A percentile compares a stretch with the other conserved stretches of the same genome.
Evolutionary conservation across 2,797 vertebrate genomes (phyloP).

Genomic region (Macropodus opercularis): DNA sequence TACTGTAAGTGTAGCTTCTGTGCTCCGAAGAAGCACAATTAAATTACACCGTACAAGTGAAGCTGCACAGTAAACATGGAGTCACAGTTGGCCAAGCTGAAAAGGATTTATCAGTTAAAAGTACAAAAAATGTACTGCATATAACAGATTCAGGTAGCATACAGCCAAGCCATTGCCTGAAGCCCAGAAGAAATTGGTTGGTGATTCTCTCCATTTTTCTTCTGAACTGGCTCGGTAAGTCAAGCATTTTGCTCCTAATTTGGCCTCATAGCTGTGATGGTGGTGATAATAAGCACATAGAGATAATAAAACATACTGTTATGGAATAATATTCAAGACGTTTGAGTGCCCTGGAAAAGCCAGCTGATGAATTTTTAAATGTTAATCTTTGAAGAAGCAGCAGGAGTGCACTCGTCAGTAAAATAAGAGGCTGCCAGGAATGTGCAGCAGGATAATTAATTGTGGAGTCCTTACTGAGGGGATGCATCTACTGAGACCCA

Average conservation of each 20-base stretch:
- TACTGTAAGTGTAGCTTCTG: slow-evolving; percentile 14
- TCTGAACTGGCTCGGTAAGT: slow-evolving; percentile 40
- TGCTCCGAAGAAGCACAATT: slow-evolving; percentile 23
- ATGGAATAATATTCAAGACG: slow-evolving; percentile 61
- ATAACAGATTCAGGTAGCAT: slow-evolving; percentile 14
- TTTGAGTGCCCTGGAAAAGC: slow-evolving; percentile 71
- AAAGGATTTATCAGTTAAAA: slow-evolving; percentile 2
- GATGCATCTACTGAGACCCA: slow-evolving; percentile 81
- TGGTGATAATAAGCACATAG: slow-evolving; percentile 63
- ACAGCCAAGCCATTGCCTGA: slow-evolving; percentile 7
- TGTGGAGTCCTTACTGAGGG: slow-evolving; percentile 79
- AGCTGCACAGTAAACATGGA: not conserved
- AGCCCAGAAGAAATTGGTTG: slow-evolving; percentile 29
- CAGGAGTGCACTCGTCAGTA: slow-evolving; percentile 77
- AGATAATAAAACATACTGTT: slow-evolving; percentile 74
- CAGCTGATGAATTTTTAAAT: slow-evolving; percentile 80
- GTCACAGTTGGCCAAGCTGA: slow-evolving; percentile 1
- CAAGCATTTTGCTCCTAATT: slow-evolving; percentile 57
- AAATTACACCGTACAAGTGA: slow-evolving; percentile 14
- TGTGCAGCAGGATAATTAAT: slow-evolving; percentile 84
- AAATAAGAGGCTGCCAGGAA: slow-evolving; percentile 78
- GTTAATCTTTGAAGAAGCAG: slow-evolving; percentile 81
- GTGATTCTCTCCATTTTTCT: slow-evolving; percentile 15
- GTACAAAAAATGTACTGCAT: too few species aligned
- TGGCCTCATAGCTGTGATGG: slow-evolving; percentile 55